Evolutionary conservation across 2,113 vertebrate species (phyloP), one percentile per base, ranked within the genome.

Genomic region (Thalassoma bifasciatum): DNA sequence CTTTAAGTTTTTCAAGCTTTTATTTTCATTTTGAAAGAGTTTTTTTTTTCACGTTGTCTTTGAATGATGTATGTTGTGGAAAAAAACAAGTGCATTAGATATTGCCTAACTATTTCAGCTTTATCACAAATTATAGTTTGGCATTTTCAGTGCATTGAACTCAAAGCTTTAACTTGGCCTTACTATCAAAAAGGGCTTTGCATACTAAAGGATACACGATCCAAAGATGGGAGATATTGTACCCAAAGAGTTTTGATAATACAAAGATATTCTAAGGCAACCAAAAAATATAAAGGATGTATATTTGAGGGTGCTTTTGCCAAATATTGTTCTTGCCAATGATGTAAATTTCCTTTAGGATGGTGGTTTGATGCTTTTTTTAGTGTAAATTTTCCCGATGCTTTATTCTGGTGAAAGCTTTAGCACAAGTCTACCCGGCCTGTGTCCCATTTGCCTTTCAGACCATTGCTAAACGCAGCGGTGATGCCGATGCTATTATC

Each of bases 401-500:
- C 82, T 89, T 93, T 87, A 83, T 83, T 90, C 81, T 86, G 87
- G 83, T 84, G 64, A 88, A 91, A 92, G 91, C 92, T 92, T 91
- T 95, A 91, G 91, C 86, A 59, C 88, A 91, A 89, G 88, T 87
- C 82, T 84, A 76, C 83, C 62, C 17, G 63, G 82, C 90, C 89
- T 88, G 91, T 87, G 76, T 83, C 85, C 72, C 75, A 56, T 89
- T 88, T 89, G 91, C 84, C 89, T 91, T 92, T 57, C 79, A 83
- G 80, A 87, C 77, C 82, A 73, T 90, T 88, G 93, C 91, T 85
- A 66, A 91, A 88, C 57, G 93, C 92, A 93, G 83, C 78, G 92
- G 94, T 94, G 93, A 93, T 89, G 88, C 90, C 84, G 75, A 73
- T 91, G 91, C 93, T 94, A 92, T 92, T 93, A 93, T 95, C 96